Evolutionary conservation across 1,140 invertebrate species (phyloP).

Genomic region (Epicauta chinensis): DNA sequence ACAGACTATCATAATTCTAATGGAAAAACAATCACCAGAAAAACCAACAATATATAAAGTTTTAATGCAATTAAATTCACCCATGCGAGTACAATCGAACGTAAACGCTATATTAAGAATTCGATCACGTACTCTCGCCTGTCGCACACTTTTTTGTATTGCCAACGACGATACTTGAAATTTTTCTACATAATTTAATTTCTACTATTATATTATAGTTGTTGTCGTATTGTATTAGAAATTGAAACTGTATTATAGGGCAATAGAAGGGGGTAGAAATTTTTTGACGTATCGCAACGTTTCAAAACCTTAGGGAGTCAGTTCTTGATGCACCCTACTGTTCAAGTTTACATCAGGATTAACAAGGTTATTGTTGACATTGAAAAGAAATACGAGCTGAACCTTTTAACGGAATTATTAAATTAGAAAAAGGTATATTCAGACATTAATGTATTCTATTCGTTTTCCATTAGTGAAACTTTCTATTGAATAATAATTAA

Average conservation of each 20-base stretch:
- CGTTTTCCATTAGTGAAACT: constrained; percentile 15
- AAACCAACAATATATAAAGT: too few species aligned
- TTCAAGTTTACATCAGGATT: constrained; percentile 24
- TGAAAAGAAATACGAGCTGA: constrained; percentile 19
- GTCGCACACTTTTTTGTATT: too few species aligned
- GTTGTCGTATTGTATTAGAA: too few species aligned
- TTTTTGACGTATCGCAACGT: too few species aligned
- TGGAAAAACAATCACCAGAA: too few species aligned
- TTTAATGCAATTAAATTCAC: too few species aligned
- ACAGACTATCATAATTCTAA: too few species aligned
- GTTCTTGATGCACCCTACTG: constrained; percentile 8
- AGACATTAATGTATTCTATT: constrained; percentile 15
- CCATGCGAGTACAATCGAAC: too few species aligned
- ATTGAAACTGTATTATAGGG: too few species aligned
- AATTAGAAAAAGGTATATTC: constrained; percentile 16
- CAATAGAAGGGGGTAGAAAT: too few species aligned
- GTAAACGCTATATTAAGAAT: neutral
- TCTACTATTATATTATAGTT: neutral
- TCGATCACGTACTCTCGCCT: neutral
- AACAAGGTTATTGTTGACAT: constrained; percentile 25
- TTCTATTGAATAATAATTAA: constrained; percentile 11
- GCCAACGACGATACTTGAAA: neutral
- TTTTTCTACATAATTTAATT: constrained; percentile 7
- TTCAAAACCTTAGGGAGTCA: constrained; percentile 6
- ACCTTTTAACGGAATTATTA: constrained; percentile 17